Evolutionary conservation across 2,113 vertebrate genomes (phyloP).

Genomic region (Cranoglanis bouderius): DNA sequence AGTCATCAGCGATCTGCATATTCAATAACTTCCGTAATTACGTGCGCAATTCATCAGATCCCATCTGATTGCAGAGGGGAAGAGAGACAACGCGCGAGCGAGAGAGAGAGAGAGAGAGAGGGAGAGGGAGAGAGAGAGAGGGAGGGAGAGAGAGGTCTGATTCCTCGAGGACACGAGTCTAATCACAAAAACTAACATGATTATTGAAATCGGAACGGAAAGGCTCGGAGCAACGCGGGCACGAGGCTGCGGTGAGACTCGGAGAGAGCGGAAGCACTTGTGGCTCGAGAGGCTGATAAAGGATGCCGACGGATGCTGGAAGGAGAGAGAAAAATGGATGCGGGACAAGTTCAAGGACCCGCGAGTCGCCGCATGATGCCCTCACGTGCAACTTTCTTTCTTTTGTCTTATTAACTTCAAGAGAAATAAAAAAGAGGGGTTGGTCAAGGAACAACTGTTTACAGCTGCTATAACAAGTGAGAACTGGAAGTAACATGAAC

Average conservation of each 20-base stretch:
- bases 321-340: conserved; percentile 28
- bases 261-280: conserved; percentile 50
- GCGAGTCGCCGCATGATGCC: not conserved
- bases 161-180: conserved; percentile 79
- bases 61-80: conserved; percentile 78
- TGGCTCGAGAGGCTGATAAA: conserved; percentile 28
- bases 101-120: conserved; percentile 2
- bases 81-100: conserved; percentile 45
- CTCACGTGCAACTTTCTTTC: not conserved
- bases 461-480: not conserved
- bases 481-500: not conserved
- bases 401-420: not conserved
- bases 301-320: conserved; percentile 4
- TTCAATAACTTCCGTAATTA: conserved; percentile 83
- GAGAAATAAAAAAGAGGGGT: not conserved
- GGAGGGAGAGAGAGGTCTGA: conserved; percentile 73
- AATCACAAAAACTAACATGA: conserved; percentile 82
- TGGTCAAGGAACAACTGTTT: not conserved
- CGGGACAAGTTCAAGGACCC: conserved; percentile 27
- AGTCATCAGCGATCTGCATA: conserved; percentile 80
- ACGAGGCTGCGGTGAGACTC: conserved; percentile 58
- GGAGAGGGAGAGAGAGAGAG: conserved; percentile 26
- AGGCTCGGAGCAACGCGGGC: conserved; percentile 66
- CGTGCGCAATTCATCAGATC: conserved; percentile 81
- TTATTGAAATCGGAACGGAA: conserved; percentile 83